Evolutionary conservation across 2,797 vertebrate species (phyloP).

Genomic region (Lepidocolaptes lacrymiger): DNA sequence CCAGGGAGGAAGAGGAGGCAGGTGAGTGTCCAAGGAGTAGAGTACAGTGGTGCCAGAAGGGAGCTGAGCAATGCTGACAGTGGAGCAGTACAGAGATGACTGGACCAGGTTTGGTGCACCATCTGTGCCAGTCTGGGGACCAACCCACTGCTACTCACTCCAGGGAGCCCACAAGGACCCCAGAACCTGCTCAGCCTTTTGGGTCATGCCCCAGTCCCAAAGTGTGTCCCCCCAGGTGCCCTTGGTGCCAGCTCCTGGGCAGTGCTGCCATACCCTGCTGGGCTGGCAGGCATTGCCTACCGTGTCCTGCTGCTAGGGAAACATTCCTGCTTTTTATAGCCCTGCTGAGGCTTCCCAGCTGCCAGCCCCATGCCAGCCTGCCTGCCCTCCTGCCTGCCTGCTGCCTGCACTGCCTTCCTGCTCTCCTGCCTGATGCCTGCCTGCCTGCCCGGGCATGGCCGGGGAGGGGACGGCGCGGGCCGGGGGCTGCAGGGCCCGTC

Average conservation of each 20-base stretch:
- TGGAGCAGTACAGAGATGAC: fast-evolving
- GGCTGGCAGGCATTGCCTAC: neutral
- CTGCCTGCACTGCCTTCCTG: neutral
- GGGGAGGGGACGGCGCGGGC: neutral
- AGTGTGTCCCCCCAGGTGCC: neutral
- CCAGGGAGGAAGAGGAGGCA: neutral
- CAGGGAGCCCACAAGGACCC: neutral
- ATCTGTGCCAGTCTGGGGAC: neutral
- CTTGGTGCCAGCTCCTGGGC: neutral
- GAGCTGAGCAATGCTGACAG: neutral
- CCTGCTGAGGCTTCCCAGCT: neutral
- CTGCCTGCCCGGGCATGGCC: neutral
- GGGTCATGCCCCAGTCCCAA: fast-evolving
- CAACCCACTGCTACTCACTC: fast-evolving
- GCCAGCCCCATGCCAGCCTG: neutral
- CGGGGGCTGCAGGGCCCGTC: conserved; percentile 17
- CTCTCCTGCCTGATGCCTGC: neutral
- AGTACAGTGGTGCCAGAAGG: neutral
- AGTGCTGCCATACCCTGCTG: neutral
- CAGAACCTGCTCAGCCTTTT: neutral
- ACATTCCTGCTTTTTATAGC: conserved; percentile 52
- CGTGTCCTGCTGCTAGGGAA: neutral
- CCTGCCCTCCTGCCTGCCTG: neutral
- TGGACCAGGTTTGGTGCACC: neutral
- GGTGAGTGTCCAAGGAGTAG: neutral